Conservation (phyloP, 2,797 vertebrate species). For the Thaleichthys pacificus region DNA sequence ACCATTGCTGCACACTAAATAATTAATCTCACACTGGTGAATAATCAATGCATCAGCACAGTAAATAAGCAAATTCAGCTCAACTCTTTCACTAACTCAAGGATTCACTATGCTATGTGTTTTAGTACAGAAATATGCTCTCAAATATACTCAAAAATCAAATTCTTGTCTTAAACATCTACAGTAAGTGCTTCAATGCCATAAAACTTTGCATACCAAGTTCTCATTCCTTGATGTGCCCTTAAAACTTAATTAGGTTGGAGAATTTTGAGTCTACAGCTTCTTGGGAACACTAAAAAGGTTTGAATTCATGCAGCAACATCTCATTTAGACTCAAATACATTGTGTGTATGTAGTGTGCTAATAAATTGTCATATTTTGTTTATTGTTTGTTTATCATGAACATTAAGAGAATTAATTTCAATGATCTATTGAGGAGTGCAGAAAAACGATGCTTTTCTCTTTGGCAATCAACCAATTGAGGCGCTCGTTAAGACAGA, state of each 20-base stretch:
- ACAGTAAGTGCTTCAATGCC: not conserved
- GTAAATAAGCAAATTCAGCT: slow-evolving; percentile 3
- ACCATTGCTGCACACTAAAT: slow-evolving; percentile 22
- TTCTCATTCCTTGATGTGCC: not conserved
- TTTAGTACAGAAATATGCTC: not conserved
- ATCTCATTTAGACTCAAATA: slow-evolving; percentile 31
- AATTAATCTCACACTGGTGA: slow-evolving; percentile 26
- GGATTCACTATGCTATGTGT: not conserved
- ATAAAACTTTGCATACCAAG: not conserved
- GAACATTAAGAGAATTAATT: slow-evolving; percentile 60
- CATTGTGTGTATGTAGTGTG: slow-evolving; percentile 31
- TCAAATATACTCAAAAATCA: not conserved
- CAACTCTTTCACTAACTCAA: not conserved
- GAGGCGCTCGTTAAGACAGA: slow-evolving; percentile 60
- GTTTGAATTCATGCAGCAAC: slow-evolving; percentile 9
- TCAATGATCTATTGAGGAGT: slow-evolving; percentile 56
- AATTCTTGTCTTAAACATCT: not conserved
- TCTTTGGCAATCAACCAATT: slow-evolving; percentile 67
- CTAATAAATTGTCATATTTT: slow-evolving; percentile 50
- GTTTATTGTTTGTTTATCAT: slow-evolving; percentile 62
- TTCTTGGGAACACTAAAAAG: slow-evolving; percentile 22
- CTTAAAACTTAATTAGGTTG: not conserved
- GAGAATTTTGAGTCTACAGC: not conserved
- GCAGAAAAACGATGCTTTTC: slow-evolving; percentile 53
- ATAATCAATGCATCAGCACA: slow-evolving; percentile 28